These are phyloP conservation scores for Epizoanthus ramosus DNA, from an alignment of 92 coral and sea anemone species.

Conservation along the genomic window DNA sequence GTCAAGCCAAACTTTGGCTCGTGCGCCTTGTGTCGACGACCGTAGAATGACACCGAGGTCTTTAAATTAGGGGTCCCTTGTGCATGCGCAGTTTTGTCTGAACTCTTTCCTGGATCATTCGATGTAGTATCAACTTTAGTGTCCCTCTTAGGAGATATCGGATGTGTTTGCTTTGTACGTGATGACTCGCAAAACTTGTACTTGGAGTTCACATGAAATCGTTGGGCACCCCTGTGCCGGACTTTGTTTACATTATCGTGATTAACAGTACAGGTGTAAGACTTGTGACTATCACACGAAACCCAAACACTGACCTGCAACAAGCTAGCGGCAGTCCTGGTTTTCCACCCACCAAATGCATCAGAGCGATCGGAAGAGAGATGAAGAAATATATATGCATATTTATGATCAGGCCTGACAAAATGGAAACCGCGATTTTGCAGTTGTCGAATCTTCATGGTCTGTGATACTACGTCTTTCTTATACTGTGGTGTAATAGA, in stretches of 20 bases:
- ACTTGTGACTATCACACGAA: constrained; percentile 12
- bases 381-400: constrained; percentile 29
- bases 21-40: constrained; percentile 1
- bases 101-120: neutral
- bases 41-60: neutral
- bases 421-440: constrained; percentile 54
- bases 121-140: neutral
- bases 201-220: neutral
- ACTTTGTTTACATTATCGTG: too few species aligned
- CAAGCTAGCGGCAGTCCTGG: constrained; percentile 43
- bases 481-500: constrained; percentile 62
- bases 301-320: constrained; percentile 56
- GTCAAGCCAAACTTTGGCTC: constrained; percentile 59
- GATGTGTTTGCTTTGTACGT: neutral
- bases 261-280: constrained; percentile 28
- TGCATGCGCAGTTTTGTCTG: neutral
- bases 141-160: neutral
- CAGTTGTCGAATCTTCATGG: constrained; percentile 58
- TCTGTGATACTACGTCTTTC: constrained; percentile 39
- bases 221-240: neutral
- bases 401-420: constrained; percentile 36
- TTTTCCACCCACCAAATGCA: constrained; percentile 79
- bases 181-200: neutral
- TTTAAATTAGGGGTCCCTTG: neutral
- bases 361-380: constrained; percentile 55